phyloP scores from a whole-genome alignment of 2,797 vertebrate genomes.

The Phoebastria nigripes region DNA sequence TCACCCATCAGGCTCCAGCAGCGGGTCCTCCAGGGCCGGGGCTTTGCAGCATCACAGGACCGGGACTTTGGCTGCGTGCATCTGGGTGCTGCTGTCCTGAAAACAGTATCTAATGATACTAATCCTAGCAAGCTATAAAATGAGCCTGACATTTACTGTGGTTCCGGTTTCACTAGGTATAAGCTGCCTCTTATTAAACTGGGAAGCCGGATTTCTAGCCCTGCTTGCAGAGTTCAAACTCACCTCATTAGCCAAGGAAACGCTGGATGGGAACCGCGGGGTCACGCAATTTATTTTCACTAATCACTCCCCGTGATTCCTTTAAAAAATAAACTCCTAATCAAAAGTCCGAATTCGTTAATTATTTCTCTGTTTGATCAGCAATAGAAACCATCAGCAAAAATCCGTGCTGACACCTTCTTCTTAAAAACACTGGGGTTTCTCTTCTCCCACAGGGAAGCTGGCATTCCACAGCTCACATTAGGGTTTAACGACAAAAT shows the following conservation, averaged over 20 bases:
- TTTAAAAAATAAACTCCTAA: not conserved
- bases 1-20: not conserved
- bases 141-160: not conserved
- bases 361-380: slow-evolving; percentile 13
- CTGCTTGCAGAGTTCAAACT: not conserved
- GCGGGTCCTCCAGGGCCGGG: not conserved
- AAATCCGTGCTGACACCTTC: slow-evolving; percentile 51
- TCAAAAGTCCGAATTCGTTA: not conserved
- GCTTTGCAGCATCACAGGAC: rapidly evolving
- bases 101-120: rapidly evolving
- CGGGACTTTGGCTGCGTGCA: rapidly evolving
- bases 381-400: slow-evolving; percentile 35
- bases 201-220: not conserved
- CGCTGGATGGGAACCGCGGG: not conserved
- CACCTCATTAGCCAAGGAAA: slow-evolving; percentile 39
- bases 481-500: not conserved
- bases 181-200: not conserved
- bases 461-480: slow-evolving; percentile 12
- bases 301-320: slow-evolving; percentile 22
- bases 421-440: not conserved
- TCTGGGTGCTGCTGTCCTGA: not conserved
- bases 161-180: not conserved
- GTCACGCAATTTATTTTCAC: not conserved
- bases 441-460: slow-evolving; percentile 32
- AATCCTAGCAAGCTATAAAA: not conserved